Percentiles rank a stretch among this genome's conserved stretches.
Conservation (phyloP, 2,888 invertebrate species). For the Sussaba pulchella region DNA sequence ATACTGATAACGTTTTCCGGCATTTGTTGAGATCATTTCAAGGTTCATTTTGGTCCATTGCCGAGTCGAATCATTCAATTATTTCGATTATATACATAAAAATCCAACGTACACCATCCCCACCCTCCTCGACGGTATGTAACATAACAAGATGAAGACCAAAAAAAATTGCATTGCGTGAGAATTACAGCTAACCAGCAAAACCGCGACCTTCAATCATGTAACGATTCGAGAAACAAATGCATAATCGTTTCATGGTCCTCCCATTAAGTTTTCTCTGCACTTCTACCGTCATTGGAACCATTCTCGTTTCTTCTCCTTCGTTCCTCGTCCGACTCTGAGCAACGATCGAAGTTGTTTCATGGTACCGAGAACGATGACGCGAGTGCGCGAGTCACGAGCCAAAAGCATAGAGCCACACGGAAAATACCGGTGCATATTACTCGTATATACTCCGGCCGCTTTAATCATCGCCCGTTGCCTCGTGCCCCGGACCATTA, state of each 20-base stretch:
- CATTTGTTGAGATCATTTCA: no score
- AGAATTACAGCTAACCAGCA: no score
- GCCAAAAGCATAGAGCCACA: conserved; percentile 10
- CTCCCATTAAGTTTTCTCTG: background rate
- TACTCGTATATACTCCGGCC: background rate
- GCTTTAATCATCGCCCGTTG: conserved; percentile 50
- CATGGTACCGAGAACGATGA: background rate
- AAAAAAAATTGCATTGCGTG: no score
- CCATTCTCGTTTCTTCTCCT: background rate
- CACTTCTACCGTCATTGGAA: background rate
- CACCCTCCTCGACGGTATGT: no score
- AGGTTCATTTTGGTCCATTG: no score
- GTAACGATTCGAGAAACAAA: no score
- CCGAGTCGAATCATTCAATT: no score
- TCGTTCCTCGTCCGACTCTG: background rate
- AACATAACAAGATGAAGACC: no score
- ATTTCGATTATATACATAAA: no score
- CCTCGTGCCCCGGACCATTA: conserved; percentile 49
- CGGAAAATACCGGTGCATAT: conserved; percentile 52
- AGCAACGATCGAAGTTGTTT: conserved; percentile 21
- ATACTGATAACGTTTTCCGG: no score
- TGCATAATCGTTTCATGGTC: background rate
- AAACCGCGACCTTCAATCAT: no score
- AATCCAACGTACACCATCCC: no score
- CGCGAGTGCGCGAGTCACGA: conserved; percentile 38